Conservation (phyloP, 2,888 invertebrate genomes). For the Hoplodrina blanda region DNA sequence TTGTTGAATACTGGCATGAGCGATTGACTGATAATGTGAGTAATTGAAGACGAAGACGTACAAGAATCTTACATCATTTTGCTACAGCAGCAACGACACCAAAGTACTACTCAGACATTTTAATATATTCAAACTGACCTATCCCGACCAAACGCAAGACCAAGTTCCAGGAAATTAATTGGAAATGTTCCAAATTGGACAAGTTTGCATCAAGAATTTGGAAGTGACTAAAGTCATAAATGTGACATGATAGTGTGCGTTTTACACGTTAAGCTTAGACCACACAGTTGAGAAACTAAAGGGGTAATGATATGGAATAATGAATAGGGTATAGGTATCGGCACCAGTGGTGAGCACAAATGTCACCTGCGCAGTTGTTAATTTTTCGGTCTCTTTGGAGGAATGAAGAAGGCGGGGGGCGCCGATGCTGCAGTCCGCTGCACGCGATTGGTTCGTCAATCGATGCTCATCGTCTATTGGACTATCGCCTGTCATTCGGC, state of each 20-base stretch:
- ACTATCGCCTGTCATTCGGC: too few relatives aligned
- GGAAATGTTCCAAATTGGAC: conserved; percentile 41
- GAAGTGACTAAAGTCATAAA: conserved; percentile 25
- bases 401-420: too few relatives aligned
- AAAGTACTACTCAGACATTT: conserved; percentile 11
- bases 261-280: background rate
- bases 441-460: too few relatives aligned
- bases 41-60: background rate
- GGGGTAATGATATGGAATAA: background rate
- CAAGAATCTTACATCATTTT: background rate
- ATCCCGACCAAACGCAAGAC: conserved; percentile 9
- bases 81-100: background rate
- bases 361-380: too few relatives aligned
- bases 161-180: conserved; percentile 43
- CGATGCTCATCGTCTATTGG: too few relatives aligned
- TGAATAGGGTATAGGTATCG: too few relatives aligned
- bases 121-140: conserved; percentile 23
- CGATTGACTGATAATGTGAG: too few relatives aligned
- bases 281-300: background rate
- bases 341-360: too few relatives aligned
- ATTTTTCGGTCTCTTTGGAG: too few relatives aligned
- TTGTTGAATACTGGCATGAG: too few relatives aligned
- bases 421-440: too few relatives aligned
- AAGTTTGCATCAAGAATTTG: conserved; percentile 52
- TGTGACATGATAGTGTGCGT: conserved; percentile 9